Percentiles rank a stretch among this genome's conserved stretches.
Conservation (phyloP, 1,140 invertebrate genomes). For the Lucilia sericata region DNA sequence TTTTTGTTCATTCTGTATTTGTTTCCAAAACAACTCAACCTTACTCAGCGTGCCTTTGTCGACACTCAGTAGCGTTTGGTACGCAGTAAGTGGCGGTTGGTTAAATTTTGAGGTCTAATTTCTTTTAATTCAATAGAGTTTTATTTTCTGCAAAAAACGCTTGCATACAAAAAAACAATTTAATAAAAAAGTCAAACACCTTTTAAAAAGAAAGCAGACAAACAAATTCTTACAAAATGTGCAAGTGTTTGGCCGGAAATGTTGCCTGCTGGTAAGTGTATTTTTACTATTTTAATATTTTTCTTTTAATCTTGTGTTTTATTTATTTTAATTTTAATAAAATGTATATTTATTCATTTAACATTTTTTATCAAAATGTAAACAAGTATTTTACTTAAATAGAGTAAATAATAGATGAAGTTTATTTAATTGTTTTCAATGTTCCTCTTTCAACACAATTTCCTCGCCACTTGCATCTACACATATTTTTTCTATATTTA, state of each 20-base stretch:
- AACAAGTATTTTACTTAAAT: too few relatives aligned
- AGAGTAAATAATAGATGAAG: too few relatives aligned
- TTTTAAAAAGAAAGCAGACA: neutral
- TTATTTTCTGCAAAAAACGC: neutral
- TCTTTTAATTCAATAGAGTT: neutral
- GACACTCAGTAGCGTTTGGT: neutral
- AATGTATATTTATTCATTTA: too few relatives aligned
- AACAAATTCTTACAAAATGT: conserved; percentile 54
- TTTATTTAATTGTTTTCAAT: too few relatives aligned
- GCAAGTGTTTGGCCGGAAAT: conserved; percentile 61
- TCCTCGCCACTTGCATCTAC: too few relatives aligned
- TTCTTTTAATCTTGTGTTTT: too few relatives aligned
- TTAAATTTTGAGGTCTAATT: neutral
- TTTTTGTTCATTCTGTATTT: too few relatives aligned
- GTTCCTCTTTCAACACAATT: too few relatives aligned
- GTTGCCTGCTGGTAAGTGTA: conserved; percentile 62
- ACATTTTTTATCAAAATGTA: too few relatives aligned
- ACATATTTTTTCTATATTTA: too few relatives aligned
- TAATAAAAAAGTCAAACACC: neutral
- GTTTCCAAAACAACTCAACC: neutral
- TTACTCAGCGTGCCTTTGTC: neutral
- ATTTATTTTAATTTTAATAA: too few relatives aligned
- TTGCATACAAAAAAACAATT: too few relatives aligned
- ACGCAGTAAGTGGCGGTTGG: conserved; percentile 12
- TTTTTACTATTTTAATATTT: neutral